phyloP scores from a whole-genome alignment of 2,888 invertebrate species.

The Seira ritae region DNA sequence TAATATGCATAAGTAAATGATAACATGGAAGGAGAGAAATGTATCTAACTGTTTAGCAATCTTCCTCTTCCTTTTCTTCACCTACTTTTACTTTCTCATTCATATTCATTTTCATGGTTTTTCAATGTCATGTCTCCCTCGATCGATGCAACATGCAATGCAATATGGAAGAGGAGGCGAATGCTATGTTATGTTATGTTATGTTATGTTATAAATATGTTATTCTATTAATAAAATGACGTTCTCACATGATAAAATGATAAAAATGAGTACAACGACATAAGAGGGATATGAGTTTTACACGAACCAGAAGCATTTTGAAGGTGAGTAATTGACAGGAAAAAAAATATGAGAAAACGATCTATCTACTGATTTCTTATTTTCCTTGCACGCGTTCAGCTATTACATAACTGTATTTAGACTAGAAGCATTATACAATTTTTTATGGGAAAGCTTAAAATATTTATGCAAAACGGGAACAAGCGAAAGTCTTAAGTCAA shows the following conservation, averaged over 20 bases:
- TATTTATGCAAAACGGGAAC: not conserved
- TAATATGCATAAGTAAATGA: not conserved
- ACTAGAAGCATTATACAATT: not conserved
- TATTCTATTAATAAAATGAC: not conserved
- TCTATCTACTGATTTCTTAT: not conserved
- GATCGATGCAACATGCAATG: not conserved
- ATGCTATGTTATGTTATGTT: not conserved
- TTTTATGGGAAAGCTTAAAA: not conserved
- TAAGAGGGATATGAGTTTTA: not conserved
- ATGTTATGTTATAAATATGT: not conserved
- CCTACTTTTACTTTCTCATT: constrained; percentile 7
- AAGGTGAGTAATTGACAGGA: not conserved
- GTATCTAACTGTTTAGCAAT: not conserved
- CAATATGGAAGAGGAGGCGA: not conserved
- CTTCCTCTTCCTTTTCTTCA: not conserved
- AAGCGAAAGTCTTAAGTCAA: constrained; percentile 2
- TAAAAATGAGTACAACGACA: not conserved
- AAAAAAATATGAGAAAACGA: not conserved
- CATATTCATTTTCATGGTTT: not conserved
- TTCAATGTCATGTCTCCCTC: not conserved
- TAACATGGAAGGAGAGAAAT: not conserved
- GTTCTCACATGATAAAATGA: not conserved
- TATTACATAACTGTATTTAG: not conserved
- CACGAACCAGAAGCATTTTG: not conserved
- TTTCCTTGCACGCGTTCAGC: too few relatives aligned